A percentile compares a stretch with the other conserved stretches of the same genome.
Conservation (phyloP, 2,888 invertebrate genomes). For the Portevinia maculata region DNA sequence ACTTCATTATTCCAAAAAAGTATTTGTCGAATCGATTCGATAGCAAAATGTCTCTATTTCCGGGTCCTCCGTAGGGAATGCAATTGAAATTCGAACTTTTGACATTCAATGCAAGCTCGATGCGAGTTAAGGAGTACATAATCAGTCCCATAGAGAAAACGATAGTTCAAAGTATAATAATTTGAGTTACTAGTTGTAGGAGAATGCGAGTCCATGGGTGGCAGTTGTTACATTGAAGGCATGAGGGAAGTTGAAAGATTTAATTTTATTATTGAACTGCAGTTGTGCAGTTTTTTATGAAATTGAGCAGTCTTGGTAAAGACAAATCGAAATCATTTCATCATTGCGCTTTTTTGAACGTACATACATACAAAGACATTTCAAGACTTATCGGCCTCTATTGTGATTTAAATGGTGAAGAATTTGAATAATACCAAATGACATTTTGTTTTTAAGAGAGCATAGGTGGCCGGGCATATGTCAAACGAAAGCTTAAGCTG, state of each 20-base stretch:
- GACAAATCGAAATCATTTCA: too few relatives aligned
- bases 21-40: slow-evolving; percentile 18
- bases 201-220: neutral
- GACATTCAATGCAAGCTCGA: slow-evolving; percentile 38
- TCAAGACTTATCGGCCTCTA: too few relatives aligned
- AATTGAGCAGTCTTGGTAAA: neutral
- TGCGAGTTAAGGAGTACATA: slow-evolving; percentile 10
- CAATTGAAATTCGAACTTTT: slow-evolving; percentile 49
- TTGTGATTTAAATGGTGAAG: too few relatives aligned
- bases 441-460: too few relatives aligned
- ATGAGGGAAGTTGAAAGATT: neutral
- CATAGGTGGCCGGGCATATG: too few relatives aligned
- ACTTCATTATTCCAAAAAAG: slow-evolving; percentile 31
- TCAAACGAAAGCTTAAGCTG: too few relatives aligned
- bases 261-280: neutral
- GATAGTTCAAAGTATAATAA: slow-evolving; percentile 24
- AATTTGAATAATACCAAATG: too few relatives aligned
- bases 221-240: neutral
- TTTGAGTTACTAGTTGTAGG: slow-evolving; percentile 14
- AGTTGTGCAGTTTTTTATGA: neutral
- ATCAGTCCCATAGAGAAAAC: slow-evolving; percentile 34
- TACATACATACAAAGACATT: too few relatives aligned
- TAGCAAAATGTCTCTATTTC: slow-evolving; percentile 13
- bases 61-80: slow-evolving; percentile 38
- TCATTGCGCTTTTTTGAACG: too few relatives aligned